These are phyloP conservation scores for Hippocampus comes DNA, from an alignment of 2,113 vertebrate genomes.

Conservation along the genomic window DNA sequence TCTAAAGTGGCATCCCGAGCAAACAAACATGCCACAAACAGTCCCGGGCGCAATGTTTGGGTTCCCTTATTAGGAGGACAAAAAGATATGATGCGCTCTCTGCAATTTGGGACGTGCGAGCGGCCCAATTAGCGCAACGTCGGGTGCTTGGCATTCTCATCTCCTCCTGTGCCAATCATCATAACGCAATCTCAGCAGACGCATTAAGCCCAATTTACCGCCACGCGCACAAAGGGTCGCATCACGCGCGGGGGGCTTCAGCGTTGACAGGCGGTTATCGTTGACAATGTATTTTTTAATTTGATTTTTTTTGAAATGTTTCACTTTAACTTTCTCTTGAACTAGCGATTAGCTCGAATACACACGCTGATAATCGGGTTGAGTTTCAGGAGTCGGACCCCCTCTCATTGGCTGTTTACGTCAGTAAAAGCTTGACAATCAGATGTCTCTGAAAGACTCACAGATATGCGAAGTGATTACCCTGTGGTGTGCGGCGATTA, in stretches of 20 bases:
- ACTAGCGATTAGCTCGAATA: neutral
- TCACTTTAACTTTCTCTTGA: neutral
- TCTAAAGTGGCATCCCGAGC: constrained; percentile 8
- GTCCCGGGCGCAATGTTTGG: constrained; percentile 42
- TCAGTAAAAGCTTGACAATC: neutral
- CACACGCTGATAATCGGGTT: neutral
- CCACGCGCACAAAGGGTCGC: constrained; percentile 56
- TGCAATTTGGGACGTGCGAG: constrained; percentile 51
- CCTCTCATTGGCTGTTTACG: no score
- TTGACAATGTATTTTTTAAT: neutral
- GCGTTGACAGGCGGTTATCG: neutral
- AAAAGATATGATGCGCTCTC: constrained; percentile 36
- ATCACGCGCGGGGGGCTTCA: neutral
- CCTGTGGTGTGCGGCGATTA: no score
- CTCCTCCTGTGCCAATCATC: constrained; percentile 70
- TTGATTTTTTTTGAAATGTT: neutral
- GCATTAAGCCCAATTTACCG: constrained; percentile 65
- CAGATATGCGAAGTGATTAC: no score
- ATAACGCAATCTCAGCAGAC: constrained; percentile 60
- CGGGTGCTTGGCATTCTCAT: constrained; percentile 44
- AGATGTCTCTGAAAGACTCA: no score
- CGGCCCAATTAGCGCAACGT: constrained; percentile 52
- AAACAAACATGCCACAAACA: constrained; percentile 39
- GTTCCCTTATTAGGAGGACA: constrained; percentile 44
- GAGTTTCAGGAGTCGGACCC: neutral